Evolutionary conservation across 92 coral and sea anemone species (phyloP), one percentile per base, ranked within the genome.

Genomic region (Epizoanthus scotinus): DNA sequence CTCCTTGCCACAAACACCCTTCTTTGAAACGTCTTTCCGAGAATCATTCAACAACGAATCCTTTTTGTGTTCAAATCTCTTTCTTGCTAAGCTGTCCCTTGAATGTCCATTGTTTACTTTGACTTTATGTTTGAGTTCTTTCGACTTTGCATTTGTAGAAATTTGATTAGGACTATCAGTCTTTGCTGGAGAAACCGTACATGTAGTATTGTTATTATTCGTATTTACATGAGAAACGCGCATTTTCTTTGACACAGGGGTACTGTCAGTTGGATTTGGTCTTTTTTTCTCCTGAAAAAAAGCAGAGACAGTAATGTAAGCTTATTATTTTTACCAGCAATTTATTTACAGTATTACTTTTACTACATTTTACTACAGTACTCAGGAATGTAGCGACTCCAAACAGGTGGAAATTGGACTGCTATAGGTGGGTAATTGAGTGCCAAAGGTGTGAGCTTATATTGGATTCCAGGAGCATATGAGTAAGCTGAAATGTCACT

Each of bases 171-270:
- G 8, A 28, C 18, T 36, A 20, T 52, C 56, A 75, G 68, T 38
- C 55, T 66, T 74, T 22, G 81, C 58, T 18, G 77, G 85, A 3
- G 38, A 56, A 15, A 50, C 74, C 19, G 85, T n/a, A n/a, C n/a
- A n/a, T n/a, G n/a, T 88, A 42, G 75, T 82, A 63, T 84, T 82
- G 25, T 89, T 84, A 81, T 94, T 90, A 83, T 88, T 94, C 61
- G 86, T 78, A 22, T 66, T 86, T 13, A 78, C 50, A 26, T 88
- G 98, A 44, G 99, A 86, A 44, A 96, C 86, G 10, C 99, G 92
- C 61, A 88, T 93, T 69, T 81, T 91, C 89, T 96, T 96, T 27
- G 88, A 85, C 7, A 84, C 86, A 0, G 88, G 93, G 36, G 80
- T 79, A 25, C 79, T 10, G 40, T 87, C 88, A 71, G 64, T 87